Base-by-base conservation (phyloP, 53 echinoderm and acorn worm species). In the Mesocentrotus franciscanus region DNA sequence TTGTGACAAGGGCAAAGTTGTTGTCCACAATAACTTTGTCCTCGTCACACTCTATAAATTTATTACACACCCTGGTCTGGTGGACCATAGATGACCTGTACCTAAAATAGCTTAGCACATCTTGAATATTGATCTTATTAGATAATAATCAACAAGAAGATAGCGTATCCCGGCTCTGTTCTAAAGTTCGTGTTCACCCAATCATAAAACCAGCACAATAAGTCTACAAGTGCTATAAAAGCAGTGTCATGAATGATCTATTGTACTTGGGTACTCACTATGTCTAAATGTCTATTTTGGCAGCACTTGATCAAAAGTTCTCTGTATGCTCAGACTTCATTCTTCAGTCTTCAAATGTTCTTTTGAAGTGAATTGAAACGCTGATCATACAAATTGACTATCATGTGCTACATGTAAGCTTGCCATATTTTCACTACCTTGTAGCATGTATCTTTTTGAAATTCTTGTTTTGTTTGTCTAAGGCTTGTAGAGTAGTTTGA, bases 81-180 rank as follows among this genome's bases (percentile, higher is more conserved):
- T 27, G 29, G 29, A 58, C 11, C 27, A 57, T 10, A n/a, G 49
- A 87, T 87, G 87, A 27, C 12, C 20, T 42, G 32, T 30, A 81
- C 20, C 13, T 32, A 81, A 9, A 87, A 87, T 27, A 59, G 59
- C 87, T 87, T 58, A 58, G 56, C 58, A 6, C 13, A n/a, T 87
- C n/a, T 87, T 58, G 27, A 57, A 1, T 87, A 87, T 87, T 87
- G 87, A 87, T 87, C 29, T 27, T 57, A 87, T 35, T n/a, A 87
- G 87, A 87, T 87, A 26, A 10, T 36, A n/a, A 87, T 57, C 87
- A 58, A 58, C 24, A 0, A 59, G 59, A 57, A 58, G 56, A 87
- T 87, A 56, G 87, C 32, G 87, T 87, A n/a, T 87, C 56, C 56
- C 56, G 27, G 27, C 58, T 87, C 87, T 18, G 1, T 13, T 20